Conservation (phyloP, 2,888 invertebrate species). For the Leucophenga maculata region DNA sequence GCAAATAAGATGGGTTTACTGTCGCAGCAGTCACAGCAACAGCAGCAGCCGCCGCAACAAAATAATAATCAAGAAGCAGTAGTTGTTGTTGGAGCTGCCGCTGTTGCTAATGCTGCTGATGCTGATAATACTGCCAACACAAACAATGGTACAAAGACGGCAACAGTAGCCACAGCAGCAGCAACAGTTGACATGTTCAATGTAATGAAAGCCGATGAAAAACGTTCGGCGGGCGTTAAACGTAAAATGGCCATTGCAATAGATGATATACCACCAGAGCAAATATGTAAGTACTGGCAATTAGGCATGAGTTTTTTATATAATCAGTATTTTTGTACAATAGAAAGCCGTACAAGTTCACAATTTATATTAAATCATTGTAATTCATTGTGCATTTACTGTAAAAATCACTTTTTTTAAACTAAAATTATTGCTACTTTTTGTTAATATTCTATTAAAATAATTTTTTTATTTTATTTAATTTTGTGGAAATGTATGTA, state of each 20-base stretch:
- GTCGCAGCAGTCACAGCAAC: conserved; percentile 31
- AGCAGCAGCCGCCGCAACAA: conserved; percentile 38
- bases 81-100: conserved; percentile 9
- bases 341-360: no score
- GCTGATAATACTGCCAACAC: conserved; percentile 14
- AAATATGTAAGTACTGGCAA: conserved; percentile 69
- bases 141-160: conserved; percentile 19
- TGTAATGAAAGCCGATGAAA: conserved; percentile 75
- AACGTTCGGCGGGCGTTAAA: conserved; percentile 68
- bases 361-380: no score
- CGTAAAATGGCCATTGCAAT: conserved; percentile 70
- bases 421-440: no score
- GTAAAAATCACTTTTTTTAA: no score
- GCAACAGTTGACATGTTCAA: conserved; percentile 66
- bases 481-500: no score
- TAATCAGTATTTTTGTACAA: no score
- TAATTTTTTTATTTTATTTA: no score
- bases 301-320: not conserved
- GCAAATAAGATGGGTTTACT: conserved; percentile 76
- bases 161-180: conserved; percentile 27
- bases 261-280: conserved; percentile 69
- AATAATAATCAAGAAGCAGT: conserved; percentile 27
- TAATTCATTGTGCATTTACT: no score
- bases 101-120: conserved; percentile 17
- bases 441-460: no score